Evolutionary conservation across 2,888 invertebrate genomes (phyloP), one percentile per base, ranked within the genome.

Genomic region (Cerastis rubricosa): DNA sequence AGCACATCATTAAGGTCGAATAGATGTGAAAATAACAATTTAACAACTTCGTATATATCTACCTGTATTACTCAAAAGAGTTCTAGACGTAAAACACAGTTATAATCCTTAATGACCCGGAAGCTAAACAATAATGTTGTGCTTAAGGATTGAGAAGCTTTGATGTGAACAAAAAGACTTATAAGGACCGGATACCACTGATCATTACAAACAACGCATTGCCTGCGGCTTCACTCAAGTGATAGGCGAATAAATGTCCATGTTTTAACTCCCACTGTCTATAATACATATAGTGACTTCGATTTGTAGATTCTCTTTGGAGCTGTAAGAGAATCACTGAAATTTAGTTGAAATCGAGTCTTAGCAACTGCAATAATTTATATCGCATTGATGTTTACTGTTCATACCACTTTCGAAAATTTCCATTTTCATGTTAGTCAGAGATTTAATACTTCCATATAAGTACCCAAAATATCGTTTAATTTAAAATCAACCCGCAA

Each of bases 401-500:
- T 75, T 45, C 35, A 71, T 67, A 86, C 77, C 74, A 75, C 67
- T 76, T 83, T 83, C 67, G 40, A 80, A 70, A 59, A 65, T 76
- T 81, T 63, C 65, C 74, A 78, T 85, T 78, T 85, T 88, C 80
- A 85, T 77, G 81, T 88, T 84, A 74, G 71, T 22, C 66, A 75
- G 63, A 81, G 81, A 84, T 87, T 86, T 76, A 87, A 73, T 79
- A 83, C 63, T 67, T 79, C 83, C 74, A 78, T 74, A 74, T 74
- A 35, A 35, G n/a, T 35, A 83, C 83, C 79, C 78, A 81, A 82
- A 81, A 78, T 76, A 83, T 78, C 74, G 73, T 84, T 85, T 85
- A 71, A 81, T 85, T 85, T 85, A 82, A 79, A 87, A 89, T 83
- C 84, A 85, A 85, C 89, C 85, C 89, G 82, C 89, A 89, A 84